These are phyloP conservation scores for Diplosoma virens DNA, from an alignment of 23 tunicate species.

Conservation along the genomic window DNA sequence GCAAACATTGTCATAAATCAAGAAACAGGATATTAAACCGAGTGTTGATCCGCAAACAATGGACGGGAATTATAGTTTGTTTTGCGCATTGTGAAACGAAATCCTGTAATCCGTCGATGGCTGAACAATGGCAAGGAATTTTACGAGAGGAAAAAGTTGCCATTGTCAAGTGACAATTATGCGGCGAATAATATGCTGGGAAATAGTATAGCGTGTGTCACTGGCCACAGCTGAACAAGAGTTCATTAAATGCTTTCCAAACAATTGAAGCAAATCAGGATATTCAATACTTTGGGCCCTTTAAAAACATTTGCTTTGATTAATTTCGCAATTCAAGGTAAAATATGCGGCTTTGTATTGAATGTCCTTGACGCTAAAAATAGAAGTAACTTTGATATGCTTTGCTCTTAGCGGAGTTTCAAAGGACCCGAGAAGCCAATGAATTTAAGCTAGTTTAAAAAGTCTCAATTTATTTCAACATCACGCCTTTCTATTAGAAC, in stretches of 20 bases:
- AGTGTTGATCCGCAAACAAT: not conserved
- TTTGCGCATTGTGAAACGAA: not conserved
- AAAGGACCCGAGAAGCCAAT: not conserved
- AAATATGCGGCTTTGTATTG: constrained; percentile 32
- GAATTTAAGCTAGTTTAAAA: no score
- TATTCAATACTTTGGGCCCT: not conserved
- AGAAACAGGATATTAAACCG: not conserved
- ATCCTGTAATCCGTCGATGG: not conserved
- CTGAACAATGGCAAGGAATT: not conserved
- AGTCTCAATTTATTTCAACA: no score
- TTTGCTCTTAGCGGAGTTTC: not conserved
- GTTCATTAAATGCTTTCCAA: not conserved
- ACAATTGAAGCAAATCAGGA: not conserved
- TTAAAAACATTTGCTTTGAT: not conserved
- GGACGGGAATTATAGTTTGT: not conserved
- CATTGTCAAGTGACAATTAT: constrained; percentile 4
- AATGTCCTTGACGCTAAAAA: constrained; percentile 46
- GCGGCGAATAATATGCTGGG: not conserved
- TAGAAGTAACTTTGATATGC: no score
- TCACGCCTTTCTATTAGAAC: no score
- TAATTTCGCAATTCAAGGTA: no score
- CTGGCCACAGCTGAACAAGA: not conserved
- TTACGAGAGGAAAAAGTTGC: not conserved
- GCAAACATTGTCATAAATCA: constrained; percentile 1
- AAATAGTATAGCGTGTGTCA: not conserved